Conservation (phyloP, 2,113 vertebrate genomes). For the Empidonax alnorum region DNA sequence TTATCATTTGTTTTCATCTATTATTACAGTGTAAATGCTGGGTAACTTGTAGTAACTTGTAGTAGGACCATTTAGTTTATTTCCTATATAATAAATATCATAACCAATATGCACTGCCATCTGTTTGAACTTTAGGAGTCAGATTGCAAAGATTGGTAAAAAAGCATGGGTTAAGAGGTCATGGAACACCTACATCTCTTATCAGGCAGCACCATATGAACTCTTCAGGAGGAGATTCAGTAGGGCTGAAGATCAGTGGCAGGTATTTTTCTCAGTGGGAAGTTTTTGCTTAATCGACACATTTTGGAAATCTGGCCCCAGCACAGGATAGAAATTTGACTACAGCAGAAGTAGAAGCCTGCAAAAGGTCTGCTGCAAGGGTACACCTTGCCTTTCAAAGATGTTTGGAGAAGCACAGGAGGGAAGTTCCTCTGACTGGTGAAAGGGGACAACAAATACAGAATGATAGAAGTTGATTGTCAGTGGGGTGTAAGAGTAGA, state of each 20-base stretch:
- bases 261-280: constrained; percentile 5
- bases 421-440: neutral
- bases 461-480: neutral
- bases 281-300: neutral
- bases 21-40: neutral
- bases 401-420: neutral
- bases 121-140: neutral
- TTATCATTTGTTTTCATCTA: neutral
- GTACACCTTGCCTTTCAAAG: neutral
- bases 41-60: neutral
- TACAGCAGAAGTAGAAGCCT: neutral
- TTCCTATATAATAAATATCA: neutral
- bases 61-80: neutral
- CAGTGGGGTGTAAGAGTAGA: neutral
- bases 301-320: constrained; percentile 33
- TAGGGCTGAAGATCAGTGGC: neutral
- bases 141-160: neutral
- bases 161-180: neutral
- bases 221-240: neutral
- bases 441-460: neutral
- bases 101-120: neutral
- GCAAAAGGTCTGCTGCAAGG: constrained; percentile 13
- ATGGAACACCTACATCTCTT: neutral
- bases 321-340: neutral
- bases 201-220: constrained; percentile 6